phyloP scores from a whole-genome alignment of 2,113 vertebrate genomes.

The Pygoscelis antarcticus region DNA sequence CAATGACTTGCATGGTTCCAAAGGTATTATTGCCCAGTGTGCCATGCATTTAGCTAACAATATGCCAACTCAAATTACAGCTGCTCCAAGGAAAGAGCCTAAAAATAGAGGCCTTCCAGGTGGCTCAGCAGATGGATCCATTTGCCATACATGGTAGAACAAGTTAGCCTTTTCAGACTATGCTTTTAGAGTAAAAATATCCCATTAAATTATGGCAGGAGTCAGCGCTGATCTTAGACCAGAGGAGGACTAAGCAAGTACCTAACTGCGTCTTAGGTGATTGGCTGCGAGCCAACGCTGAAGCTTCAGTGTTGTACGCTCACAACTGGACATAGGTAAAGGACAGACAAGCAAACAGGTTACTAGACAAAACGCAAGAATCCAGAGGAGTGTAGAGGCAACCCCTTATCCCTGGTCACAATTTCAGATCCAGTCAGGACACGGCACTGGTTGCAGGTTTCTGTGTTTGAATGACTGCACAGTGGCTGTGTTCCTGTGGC shows the following conservation, averaged over 20 bases:
- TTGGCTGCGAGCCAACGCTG: background rate
- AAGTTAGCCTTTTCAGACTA: conserved; percentile 9
- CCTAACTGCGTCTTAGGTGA: background rate
- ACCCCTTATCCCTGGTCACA: background rate
- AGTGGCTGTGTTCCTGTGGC: background rate
- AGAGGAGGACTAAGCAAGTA: background rate
- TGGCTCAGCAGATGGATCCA: conserved; percentile 25
- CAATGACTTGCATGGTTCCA: background rate
- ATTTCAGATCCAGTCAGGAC: background rate
- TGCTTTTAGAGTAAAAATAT: background rate
- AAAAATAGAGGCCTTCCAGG: conserved; percentile 57
- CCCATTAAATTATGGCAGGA: background rate
- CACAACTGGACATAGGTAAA: background rate
- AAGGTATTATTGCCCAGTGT: background rate
- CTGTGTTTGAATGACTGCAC: background rate
- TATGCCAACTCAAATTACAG: conserved; percentile 27
- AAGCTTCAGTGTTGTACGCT: background rate
- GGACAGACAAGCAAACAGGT: background rate
- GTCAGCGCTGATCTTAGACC: background rate
- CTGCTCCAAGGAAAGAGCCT: background rate
- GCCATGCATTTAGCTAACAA: background rate
- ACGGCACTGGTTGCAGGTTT: background rate
- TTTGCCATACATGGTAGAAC: background rate
- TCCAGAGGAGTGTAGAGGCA: background rate
- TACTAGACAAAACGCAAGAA: background rate